These are phyloP conservation scores for Edolisoma coerulescens DNA, from an alignment of 2,113 vertebrate species.

Conservation along the genomic window DNA sequence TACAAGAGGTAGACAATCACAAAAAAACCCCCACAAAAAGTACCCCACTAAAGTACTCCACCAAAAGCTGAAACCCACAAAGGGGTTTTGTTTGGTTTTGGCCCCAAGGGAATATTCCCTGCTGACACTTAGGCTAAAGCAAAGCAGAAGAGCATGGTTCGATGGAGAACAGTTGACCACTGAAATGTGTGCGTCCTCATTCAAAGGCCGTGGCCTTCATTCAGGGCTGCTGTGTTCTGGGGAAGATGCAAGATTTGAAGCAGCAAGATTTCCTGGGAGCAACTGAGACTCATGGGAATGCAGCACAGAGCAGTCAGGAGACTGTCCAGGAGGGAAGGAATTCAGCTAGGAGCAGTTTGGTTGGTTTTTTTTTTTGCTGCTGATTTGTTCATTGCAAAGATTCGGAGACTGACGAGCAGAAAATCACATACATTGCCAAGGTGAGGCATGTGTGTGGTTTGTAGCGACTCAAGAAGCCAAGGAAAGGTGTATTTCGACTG, in stretches of 20 bases:
- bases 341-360: not conserved
- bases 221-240: not conserved
- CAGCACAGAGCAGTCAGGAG: not conserved
- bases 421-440: not conserved
- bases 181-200: not conserved
- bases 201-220: not conserved
- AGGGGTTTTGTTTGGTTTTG: not conserved
- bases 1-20: not conserved
- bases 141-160: not conserved
- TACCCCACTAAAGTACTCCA: not conserved
- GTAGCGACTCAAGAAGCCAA: not conserved
- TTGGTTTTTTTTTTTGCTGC: not conserved
- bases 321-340: not conserved
- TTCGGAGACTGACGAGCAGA: accelerated
- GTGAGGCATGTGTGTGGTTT: not conserved
- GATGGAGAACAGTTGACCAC: not conserved
- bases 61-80: not conserved
- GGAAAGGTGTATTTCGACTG: not conserved
- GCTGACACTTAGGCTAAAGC: not conserved
- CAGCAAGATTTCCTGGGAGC: not conserved
- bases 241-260: not conserved
- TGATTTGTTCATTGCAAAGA: not conserved
- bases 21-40: not conserved
- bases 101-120: not conserved
- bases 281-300: not conserved